Base-by-base conservation (phyloP, 2,113 vertebrate species). In the Ammodytes dubius region DNA sequence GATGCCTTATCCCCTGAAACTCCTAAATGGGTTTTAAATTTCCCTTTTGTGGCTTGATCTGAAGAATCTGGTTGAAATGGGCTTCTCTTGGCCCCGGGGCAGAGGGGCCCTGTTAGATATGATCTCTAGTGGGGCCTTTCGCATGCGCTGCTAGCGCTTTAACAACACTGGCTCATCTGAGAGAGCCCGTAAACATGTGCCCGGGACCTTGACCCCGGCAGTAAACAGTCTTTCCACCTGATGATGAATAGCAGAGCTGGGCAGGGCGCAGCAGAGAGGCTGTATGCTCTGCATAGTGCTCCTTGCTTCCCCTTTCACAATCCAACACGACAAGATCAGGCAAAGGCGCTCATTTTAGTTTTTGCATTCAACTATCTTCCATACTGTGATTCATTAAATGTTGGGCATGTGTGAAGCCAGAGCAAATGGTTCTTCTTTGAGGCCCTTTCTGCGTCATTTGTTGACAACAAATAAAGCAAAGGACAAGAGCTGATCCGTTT, bases 181-280 rank as follows among this genome's bases (percentile, higher is more conserved):
- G 89, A 89, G 84, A 79, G 84, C 72, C 93, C 63, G 70, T 93
- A 95, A 95, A 94, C 92, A 93, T 93, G 90, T 81, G 93, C 87
- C 82, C 84, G 87, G 90, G 89, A 94, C 93, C 92, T 92, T 96
- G 95, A 95, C 95, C 95, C 88, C 79, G 8, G 91, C 92, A 93
- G 93, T 95, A 95, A 95, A 95, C 94, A 95, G 92, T 84, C 83
- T 67, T 65, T 85, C 82, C 92, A 88, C 90, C 91, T 87, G 81
- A 91, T 94, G 94, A 94, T 92, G 92, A 93, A 94, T 90, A 88
- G 89, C 93, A 94, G 92, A 88, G 74, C 89, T 64, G 63, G 75
- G 59, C 50, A 56, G 63, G 70, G 50, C 47, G 3, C 76, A 39
- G 57, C 61, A 47, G 27, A 60, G 52, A 68, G 43, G 72, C 64